Percentiles rank a stretch among this genome's conserved stretches.
Conservation (phyloP, 2,113 vertebrate genomes). For the Aythya baeri region DNA sequence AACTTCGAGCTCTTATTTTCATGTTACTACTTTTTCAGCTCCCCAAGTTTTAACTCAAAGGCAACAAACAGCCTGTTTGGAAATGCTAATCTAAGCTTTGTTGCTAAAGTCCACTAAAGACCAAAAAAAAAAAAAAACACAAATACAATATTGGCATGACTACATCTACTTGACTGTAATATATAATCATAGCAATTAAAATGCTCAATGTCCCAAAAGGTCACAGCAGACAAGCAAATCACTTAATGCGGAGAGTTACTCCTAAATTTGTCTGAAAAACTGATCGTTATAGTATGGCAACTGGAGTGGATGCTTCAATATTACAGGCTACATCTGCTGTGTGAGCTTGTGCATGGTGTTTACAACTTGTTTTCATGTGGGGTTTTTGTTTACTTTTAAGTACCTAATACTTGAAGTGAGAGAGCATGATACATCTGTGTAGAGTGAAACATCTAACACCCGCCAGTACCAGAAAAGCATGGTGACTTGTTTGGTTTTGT, state of each 20-base stretch:
- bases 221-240: constrained; percentile 1
- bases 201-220: constrained; percentile 33
- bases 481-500: constrained; percentile 43
- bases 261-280: constrained; percentile 44
- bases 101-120: neutral
- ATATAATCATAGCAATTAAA: neutral
- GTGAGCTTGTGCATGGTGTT: constrained; percentile 74
- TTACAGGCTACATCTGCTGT: constrained; percentile 50
- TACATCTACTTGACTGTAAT: constrained; percentile 55
- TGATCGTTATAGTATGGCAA: constrained; percentile 35
- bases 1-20: neutral
- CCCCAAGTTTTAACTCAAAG: neutral
- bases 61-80: neutral
- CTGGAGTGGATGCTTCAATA: constrained; percentile 58
- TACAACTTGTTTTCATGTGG: neutral
- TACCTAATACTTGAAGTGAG: constrained; percentile 21
- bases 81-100: constrained; percentile 8
- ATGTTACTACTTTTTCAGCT: neutral
- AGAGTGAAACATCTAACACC: constrained; percentile 14
- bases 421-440: constrained; percentile 55
- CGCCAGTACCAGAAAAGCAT: constrained; percentile 65
- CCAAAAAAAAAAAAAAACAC: neutral
- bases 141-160: neutral
- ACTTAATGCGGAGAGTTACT: neutral
- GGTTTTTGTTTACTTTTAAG: neutral